Evolutionary conservation across 2,797 vertebrate species (phyloP), one percentile per base, ranked within the genome.

Genomic region (Lepus oiostolus): DNA sequence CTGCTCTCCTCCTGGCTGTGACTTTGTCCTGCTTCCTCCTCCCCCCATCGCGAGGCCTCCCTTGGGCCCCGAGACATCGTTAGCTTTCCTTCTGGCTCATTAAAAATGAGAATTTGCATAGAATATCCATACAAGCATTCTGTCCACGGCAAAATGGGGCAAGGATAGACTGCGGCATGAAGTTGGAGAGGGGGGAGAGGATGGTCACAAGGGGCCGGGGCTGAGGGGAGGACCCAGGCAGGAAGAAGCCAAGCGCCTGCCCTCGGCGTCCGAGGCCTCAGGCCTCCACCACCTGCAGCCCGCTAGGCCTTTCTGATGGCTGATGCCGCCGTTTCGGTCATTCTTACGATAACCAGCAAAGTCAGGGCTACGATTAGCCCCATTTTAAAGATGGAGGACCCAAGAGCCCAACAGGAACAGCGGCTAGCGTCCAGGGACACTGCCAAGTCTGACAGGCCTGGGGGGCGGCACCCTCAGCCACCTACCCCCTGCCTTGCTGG

Each of bases 51-150:
- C 54, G 19, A 92, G 81, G 58, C 80, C 75, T 94, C 91, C 87
- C 85, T 79, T 2, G 72, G 86, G 94, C 63, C 76, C 85, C 83
- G 71, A 72, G 77, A 75, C 0, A 4, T 96, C 14, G 0, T 97
- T 95, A 84, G 93, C 91, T 96, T 95, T 91, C 88, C 94, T 95
- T 97, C 91, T 74, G 85, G 88, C 92, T 97, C 85, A 77, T 95
- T 97, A 93, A 96, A 97, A 95, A 70, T 91, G 75, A 85, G 60
- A 76, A 95, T 96, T 90, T 95, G 96, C 93, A 84, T 90, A 94
- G 89, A 96, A 92, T 81, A 92, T 47, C 84, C 85, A 93, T 79
- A 83, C 58, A 91, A 87, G 85, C 89, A n/a, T 62, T 90, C 89
- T 80, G 63, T 93, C 68, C 68, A 26, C 54, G 12, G 71, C 58